These are phyloP conservation scores for Amblyornis subalaris DNA, from an alignment of 2,113 vertebrate species.

Conservation along the genomic window DNA sequence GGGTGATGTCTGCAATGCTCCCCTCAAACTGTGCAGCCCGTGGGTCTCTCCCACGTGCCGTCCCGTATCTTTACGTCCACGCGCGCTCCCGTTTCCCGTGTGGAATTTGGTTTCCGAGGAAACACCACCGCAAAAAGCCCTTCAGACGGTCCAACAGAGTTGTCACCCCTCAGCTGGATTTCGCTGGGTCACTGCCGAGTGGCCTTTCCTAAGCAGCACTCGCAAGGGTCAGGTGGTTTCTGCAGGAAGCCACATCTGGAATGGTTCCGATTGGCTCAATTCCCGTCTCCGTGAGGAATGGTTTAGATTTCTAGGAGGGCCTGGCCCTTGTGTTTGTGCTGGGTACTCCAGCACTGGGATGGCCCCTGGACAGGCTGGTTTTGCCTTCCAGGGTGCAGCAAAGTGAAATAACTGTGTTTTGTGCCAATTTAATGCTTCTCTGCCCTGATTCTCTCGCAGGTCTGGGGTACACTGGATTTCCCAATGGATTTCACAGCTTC, in stretches of 20 bases:
- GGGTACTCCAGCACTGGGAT: background rate
- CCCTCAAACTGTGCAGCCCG: rapidly evolving
- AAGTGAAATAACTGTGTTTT: background rate
- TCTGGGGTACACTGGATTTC: constrained; percentile 87
- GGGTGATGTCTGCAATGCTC: background rate
- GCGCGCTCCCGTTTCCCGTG: background rate
- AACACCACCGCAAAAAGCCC: background rate
- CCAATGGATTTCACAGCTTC: constrained; percentile 92
- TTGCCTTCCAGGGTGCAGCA: background rate
- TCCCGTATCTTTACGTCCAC: background rate
- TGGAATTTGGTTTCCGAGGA: background rate
- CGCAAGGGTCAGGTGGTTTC: background rate
- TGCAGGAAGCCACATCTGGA: background rate
- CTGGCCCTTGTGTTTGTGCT: background rate
- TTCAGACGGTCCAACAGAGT: background rate
- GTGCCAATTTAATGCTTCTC: background rate
- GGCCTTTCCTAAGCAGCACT: background rate
- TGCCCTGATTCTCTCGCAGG: constrained; percentile 60
- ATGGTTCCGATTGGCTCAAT: background rate
- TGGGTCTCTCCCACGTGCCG: rapidly evolving
- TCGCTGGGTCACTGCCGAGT: background rate
- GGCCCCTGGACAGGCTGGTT: background rate
- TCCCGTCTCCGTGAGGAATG: background rate
- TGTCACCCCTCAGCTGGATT: background rate
- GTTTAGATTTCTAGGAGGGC: background rate